These are phyloP conservation scores for Psettodes erumei DNA, from an alignment of 2,113 vertebrate species.

Conservation along the genomic window DNA sequence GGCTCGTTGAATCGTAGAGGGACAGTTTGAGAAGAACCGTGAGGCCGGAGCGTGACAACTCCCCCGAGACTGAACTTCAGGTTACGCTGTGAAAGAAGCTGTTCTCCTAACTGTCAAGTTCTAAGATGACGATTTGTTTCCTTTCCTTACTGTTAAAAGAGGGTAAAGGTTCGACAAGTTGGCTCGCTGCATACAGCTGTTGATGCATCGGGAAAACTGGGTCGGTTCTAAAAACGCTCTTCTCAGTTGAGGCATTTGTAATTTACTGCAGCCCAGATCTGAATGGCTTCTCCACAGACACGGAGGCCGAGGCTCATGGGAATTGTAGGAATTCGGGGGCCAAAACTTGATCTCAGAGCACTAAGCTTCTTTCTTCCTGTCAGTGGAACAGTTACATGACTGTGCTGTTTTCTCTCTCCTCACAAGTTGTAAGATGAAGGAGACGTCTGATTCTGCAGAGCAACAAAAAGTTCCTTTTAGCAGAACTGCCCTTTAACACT, in stretches of 20 bases:
- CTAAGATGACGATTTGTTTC: neutral
- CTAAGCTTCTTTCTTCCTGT: neutral
- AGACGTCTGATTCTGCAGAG: constrained; percentile 30
- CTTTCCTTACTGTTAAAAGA: too few species aligned
- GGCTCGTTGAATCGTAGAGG: constrained; percentile 23
- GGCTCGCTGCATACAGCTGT: too few species aligned
- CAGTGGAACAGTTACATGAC: neutral
- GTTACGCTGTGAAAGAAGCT: constrained; percentile 18
- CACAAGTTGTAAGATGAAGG: neutral
- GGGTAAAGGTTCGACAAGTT: too few species aligned
- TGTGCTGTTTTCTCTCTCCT: neutral
- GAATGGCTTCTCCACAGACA: too few species aligned
- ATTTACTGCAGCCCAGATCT: too few species aligned
- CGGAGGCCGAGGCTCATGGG: too few species aligned
- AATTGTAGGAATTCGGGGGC: too few species aligned
- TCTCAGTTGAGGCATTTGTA: too few species aligned
- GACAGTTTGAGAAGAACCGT: constrained; percentile 15
- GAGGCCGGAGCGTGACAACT: neutral
- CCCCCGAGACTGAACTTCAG: neutral
- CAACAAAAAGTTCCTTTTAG: constrained; percentile 19
- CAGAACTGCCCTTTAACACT: constrained; percentile 34
- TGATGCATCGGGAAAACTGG: too few species aligned
- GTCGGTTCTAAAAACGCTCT: too few species aligned
- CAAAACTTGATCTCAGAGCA: too few species aligned
- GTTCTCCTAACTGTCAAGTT: neutral